Evolutionary conservation across 1,140 invertebrate species (phyloP).

Genomic region (Caenorhabditis latens): DNA sequence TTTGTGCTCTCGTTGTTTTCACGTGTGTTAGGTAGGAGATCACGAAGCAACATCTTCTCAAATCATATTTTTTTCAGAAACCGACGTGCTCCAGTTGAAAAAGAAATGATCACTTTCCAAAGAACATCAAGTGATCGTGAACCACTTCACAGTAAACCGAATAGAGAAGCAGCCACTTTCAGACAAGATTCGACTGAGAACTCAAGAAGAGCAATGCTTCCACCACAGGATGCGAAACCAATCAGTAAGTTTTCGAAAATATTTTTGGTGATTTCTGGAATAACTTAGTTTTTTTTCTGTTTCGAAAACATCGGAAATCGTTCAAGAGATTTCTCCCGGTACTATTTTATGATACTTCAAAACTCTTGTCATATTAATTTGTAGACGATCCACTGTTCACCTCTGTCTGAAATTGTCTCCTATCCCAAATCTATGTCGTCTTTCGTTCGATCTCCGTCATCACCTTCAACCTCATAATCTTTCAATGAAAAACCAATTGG

Average conservation of each 20-base stretch:
- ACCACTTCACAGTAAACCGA: constrained; percentile 19
- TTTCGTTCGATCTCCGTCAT: constrained; percentile 34
- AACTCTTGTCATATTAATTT: not conserved
- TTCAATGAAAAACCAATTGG: not conserved
- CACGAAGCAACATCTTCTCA: not conserved
- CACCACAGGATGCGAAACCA: constrained; percentile 45
- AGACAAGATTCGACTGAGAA: constrained; percentile 3
- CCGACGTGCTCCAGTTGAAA: constrained; percentile 19
- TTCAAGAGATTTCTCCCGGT: not conserved
- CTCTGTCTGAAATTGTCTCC: constrained; percentile 29
- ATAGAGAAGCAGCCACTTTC: constrained; percentile 1
- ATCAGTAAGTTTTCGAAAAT: constrained; percentile 35
- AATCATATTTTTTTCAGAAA: constrained; percentile 20
- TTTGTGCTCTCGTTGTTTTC: constrained; percentile 60
- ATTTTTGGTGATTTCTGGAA: too few relatives aligned
- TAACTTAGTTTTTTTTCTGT: not conserved
- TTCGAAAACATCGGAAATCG: not conserved
- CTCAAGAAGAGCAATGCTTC: constrained; percentile 29
- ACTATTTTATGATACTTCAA: not conserved
- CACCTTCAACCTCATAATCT: not conserved
- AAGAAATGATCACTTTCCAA: constrained; percentile 56
- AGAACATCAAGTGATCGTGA: constrained; percentile 38
- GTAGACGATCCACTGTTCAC: constrained; percentile 42
- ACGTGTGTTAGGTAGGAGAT: not conserved
- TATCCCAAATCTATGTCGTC: not conserved